Evolutionary conservation across 2,888 invertebrate genomes (phyloP).

Genomic region (Cosmia pyralina): DNA sequence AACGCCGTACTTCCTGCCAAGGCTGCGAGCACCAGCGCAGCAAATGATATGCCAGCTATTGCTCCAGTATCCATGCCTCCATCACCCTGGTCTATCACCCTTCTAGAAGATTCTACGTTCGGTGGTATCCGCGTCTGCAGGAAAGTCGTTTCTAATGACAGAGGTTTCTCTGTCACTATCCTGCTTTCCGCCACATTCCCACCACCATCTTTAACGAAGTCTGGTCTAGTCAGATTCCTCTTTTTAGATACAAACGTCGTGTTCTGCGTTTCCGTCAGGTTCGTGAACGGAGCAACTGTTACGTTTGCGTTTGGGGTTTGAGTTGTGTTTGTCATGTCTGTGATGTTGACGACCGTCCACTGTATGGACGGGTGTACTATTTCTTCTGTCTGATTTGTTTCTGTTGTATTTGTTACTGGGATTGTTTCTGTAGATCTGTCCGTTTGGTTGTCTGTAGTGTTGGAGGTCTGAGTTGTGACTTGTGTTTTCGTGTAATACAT

Average conservation of each 20-base stretch:
- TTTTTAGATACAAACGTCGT: conserved; percentile 77
- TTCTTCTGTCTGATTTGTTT: conserved; percentile 67
- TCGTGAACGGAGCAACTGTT: conserved; percentile 68
- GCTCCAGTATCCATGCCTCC: conserved; percentile 90
- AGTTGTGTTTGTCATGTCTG: conserved; percentile 52
- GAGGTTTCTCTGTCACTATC: conserved; percentile 86
- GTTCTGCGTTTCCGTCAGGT: conserved; percentile 79
- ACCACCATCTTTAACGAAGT: conserved; percentile 80
- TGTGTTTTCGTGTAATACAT: conserved; percentile 84
- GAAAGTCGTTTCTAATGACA: conserved; percentile 85
- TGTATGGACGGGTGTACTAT: conserved; percentile 72
- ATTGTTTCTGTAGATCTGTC: conserved; percentile 54
- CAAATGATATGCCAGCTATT: conserved; percentile 93
- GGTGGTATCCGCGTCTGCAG: conserved; percentile 85
- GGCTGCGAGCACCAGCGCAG: conserved; percentile 91
- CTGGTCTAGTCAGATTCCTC: conserved; percentile 81
- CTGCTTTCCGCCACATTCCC: conserved; percentile 79
- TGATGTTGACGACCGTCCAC: conserved; percentile 77
- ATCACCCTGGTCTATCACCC: conserved; percentile 79
- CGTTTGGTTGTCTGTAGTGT: conserved; percentile 71
- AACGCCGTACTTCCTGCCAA: conserved; percentile 92
- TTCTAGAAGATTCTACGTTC: conserved; percentile 83
- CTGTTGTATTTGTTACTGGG: conserved; percentile 61
- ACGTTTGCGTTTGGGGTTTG: conserved; percentile 62
- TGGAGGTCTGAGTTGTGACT: conserved; percentile 69